Conservation (phyloP, 2,797 vertebrate genomes). For the Sciurus carolinensis region DNA sequence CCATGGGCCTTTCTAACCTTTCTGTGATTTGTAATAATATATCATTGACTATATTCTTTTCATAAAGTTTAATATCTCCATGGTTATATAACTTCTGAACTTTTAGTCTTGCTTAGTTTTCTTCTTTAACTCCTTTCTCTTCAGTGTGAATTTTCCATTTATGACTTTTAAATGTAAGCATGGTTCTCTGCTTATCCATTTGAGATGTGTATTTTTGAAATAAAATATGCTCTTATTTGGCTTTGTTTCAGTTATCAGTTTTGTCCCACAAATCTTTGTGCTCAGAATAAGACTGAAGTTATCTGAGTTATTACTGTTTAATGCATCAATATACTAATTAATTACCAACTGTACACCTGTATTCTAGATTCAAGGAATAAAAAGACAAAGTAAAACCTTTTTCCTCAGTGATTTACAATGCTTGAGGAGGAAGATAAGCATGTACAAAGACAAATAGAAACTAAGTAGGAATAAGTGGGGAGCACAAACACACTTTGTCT, state of each 20-base stretch:
- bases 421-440: neutral
- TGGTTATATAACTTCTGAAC: neutral
- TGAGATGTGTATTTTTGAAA: neutral
- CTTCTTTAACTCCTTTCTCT: conserved; percentile 25
- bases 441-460: conserved; percentile 8
- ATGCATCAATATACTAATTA: neutral
- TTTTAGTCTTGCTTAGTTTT: conserved; percentile 24
- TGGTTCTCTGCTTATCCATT: conserved; percentile 14
- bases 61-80: neutral
- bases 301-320: conserved; percentile 38
- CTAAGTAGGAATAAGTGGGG: neutral
- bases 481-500: neutral
- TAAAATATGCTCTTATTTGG: neutral
- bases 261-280: neutral
- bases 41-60: neutral
- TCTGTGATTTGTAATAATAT: neutral
- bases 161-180: neutral
- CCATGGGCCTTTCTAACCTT: neutral
- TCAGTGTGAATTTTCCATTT: conserved; percentile 20
- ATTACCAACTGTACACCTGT: neutral
- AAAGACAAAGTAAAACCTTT: neutral
- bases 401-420: neutral
- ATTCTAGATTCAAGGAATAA: neutral
- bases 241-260: neutral
- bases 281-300: neutral